Evolutionary conservation across 92 coral and sea anemone species (phyloP), one percentile per base, ranked within the genome.

Genomic region (Actinostola sp.): DNA sequence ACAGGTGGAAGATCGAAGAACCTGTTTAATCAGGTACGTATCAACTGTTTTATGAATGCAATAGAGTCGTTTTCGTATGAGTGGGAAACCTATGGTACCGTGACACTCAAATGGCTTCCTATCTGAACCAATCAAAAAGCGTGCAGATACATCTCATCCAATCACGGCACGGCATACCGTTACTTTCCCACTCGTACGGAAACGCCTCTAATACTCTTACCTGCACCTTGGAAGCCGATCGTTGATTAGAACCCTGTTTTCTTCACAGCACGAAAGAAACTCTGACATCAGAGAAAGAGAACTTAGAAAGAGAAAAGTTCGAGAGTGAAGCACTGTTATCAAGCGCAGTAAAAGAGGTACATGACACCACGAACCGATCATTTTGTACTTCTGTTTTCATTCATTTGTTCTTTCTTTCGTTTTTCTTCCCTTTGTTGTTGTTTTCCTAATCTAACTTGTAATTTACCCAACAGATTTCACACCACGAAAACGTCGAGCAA

Each of bases 231-330:
- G n/a, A n/a, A n/a, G n/a, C n/a, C n/a, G n/a, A n/a, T n/a, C n/a
- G n/a, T n/a, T n/a, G n/a, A n/a, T n/a, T n/a, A n/a, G n/a, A n/a
- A n/a, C n/a, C n/a, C n/a, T n/a, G n/a, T n/a, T n/a, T n/a, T n/a
- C n/a, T n/a, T 58, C 43, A 7, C 44, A 73, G 79, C 50, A 25
- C 39, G 13, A 73, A 61, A 21, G 79, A 73, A 31, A 34, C 70
- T 43, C 79, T 73, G 49, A 42, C 79, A 30, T n/a, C 60, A 1
- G 70, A 73, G 57, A 73, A 61, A 49, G 70, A 73, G 44, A 62
- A 50, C 48, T n/a, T 73, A 24, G 70, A 73, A 42, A 59, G 70
- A 45, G 79, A 73, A 34, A 34, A 73, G 61, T 25, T 60, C 2
- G 79, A 62, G 31, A 20, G 56, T 23, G 79, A 73, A 9, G 70